Percentiles rank a stretch among this genome's conserved stretches.
Conservation (phyloP, 92 coral and sea anemone genomes). For the Micromussa lordhowensis region DNA sequence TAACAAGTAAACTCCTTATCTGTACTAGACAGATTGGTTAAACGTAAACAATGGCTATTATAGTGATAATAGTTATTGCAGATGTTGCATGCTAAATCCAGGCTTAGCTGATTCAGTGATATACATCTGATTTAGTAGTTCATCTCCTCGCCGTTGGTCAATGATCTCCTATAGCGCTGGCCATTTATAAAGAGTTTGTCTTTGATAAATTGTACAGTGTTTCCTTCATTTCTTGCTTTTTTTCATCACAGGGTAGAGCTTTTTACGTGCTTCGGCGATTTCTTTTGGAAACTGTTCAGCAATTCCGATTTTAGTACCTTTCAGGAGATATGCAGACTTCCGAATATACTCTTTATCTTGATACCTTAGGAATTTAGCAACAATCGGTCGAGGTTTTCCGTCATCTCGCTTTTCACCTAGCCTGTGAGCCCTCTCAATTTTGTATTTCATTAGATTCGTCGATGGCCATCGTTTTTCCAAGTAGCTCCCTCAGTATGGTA, state of each 20-base stretch:
- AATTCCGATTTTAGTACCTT: conserved; percentile 48
- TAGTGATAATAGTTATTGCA: neutral
- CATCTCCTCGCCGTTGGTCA: no score
- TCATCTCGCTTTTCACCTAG: conserved; percentile 23
- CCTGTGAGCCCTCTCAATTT: conserved; percentile 22
- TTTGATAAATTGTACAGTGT: no score
- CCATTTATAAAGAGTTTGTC: no score
- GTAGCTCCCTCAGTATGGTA: neutral
- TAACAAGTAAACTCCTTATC: neutral
- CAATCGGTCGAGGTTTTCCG: conserved; percentile 38
- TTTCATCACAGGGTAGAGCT: no score
- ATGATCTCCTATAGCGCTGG: no score
- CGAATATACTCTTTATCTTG: conserved; percentile 45
- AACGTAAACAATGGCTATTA: neutral
- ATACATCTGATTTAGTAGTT: no score
- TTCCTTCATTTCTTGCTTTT: no score
- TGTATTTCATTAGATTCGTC: neutral
- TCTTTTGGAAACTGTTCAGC: conserved; percentile 65
- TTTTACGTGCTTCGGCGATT: no score
- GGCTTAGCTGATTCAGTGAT: no score
- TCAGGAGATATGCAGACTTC: conserved; percentile 20
- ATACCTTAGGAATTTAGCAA: conserved; percentile 35
- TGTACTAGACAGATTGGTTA: neutral
- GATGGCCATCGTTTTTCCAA: neutral
- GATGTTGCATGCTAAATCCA: no score